phyloP scores from a whole-genome alignment of 2,113 vertebrate genomes.

The Bubalus kerabau region DNA sequence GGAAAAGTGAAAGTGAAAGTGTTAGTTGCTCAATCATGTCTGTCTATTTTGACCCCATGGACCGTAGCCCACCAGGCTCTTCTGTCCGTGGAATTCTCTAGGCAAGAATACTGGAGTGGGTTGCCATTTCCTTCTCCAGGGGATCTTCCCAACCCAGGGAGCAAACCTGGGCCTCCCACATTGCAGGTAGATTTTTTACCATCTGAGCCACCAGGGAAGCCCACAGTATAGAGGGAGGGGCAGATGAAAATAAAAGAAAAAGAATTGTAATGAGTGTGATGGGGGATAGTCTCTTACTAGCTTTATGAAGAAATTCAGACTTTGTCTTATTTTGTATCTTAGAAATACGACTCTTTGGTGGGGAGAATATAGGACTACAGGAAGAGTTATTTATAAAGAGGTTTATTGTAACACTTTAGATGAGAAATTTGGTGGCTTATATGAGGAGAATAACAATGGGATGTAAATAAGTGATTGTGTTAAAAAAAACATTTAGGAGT shows the following conservation, averaged over 20 bases:
- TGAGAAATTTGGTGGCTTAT: background rate
- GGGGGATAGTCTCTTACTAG: background rate
- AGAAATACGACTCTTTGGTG: background rate
- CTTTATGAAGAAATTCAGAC: background rate
- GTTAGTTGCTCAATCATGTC: background rate
- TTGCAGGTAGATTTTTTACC: background rate
- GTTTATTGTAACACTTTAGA: background rate
- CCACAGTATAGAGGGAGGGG: background rate
- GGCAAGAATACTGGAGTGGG: background rate
- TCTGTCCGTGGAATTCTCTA: background rate
- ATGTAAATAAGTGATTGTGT: background rate
- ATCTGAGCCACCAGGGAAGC: background rate
- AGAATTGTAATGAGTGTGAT: background rate
- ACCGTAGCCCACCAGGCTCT: background rate
- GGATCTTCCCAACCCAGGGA: background rate
- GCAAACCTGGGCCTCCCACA: background rate
- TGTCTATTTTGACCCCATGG: background rate
- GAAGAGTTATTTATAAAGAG: background rate
- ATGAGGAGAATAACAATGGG: background rate
- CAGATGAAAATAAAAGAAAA: background rate
- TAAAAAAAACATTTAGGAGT: background rate
- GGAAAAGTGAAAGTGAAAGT: background rate
- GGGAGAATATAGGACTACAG: background rate
- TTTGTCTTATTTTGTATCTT: background rate
- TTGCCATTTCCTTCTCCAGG: background rate